Percentiles rank a stretch among this genome's conserved stretches.
phyloP scores from a whole-genome alignment of 30 jellyfish, hydroid and myxozoan species.

The Hydractinia echinata region DNA sequence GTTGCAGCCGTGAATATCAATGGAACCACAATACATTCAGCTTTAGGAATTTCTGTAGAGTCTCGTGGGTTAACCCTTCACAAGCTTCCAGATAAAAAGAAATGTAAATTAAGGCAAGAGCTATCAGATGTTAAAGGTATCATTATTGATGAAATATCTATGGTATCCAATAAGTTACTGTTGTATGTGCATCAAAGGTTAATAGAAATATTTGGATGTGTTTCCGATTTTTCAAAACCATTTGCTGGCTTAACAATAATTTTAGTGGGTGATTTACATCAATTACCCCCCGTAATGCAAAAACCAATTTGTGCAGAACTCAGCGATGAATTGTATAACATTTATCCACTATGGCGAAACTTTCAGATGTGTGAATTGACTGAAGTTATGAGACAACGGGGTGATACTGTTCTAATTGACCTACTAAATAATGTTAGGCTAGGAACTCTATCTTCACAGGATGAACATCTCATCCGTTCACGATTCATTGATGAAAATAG shows the following conservation, averaged over 20 bases:
- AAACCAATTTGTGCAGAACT: slow-evolving; percentile 2
- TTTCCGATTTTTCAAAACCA: too few species aligned
- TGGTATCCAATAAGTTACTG: slow-evolving; percentile 23
- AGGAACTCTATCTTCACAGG: too few species aligned
- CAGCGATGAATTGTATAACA: background rate
- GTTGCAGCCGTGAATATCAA: slow-evolving; percentile 21
- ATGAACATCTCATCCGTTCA: too few species aligned
- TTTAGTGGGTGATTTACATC: slow-evolving; percentile 6
- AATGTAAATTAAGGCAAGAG: slow-evolving; percentile 21
- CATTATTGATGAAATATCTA: slow-evolving; percentile 25
- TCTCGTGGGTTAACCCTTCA: slow-evolving; percentile 18
- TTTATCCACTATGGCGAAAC: slow-evolving; percentile 11
- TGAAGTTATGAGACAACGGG: background rate
- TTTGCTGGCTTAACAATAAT: slow-evolving; percentile 33
- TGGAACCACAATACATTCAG: slow-evolving; percentile 19
- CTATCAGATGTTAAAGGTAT: slow-evolving; percentile 20
- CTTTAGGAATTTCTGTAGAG: slow-evolving; percentile 27
- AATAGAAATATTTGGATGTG: too few species aligned
- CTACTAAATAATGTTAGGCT: too few species aligned
- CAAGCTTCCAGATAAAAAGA: slow-evolving; percentile 32
- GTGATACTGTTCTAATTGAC: too few species aligned
- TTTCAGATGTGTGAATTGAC: slow-evolving; percentile 32
- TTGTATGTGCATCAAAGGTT: slow-evolving; percentile 28
- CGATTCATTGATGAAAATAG: too few species aligned
- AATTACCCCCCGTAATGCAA: background rate